Conservation (phyloP, 1,140 invertebrate genomes). For the Drosophila tsacasi region DNA sequence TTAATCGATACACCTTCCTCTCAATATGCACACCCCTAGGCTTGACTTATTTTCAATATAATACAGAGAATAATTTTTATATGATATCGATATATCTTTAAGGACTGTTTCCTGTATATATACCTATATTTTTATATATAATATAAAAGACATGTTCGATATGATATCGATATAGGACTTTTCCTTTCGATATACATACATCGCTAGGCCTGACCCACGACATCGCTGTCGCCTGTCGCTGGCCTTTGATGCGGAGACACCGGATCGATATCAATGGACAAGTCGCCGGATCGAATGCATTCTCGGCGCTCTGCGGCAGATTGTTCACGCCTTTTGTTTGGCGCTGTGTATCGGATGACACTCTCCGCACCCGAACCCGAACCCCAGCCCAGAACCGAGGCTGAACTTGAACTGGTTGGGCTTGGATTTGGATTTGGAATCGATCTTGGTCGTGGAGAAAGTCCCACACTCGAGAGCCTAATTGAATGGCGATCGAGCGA, state of each 20-base stretch:
- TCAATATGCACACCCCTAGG: too few species aligned
- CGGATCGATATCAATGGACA: conserved; percentile 16
- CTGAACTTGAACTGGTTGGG: conserved; percentile 54
- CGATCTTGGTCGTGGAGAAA: conserved; percentile 27
- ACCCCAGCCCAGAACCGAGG: conserved; percentile 24
- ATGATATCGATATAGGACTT: background rate
- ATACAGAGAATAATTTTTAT: background rate
- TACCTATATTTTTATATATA: too few species aligned
- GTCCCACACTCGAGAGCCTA: conserved; percentile 47
- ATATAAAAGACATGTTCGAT: background rate
- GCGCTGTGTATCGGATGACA: conserved; percentile 16
- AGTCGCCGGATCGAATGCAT: conserved; percentile 30
- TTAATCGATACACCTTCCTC: too few species aligned
- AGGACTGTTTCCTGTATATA: too few species aligned
- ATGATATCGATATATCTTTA: background rate
- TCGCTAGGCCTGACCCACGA: background rate
- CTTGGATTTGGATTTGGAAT: background rate
- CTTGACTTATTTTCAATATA: background rate
- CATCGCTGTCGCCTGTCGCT: background rate
- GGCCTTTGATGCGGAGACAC: conserved; percentile 11
- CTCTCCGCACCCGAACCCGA: background rate
- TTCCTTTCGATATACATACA: background rate
- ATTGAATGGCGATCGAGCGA: conserved; percentile 37
- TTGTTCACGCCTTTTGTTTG: conserved; percentile 24
- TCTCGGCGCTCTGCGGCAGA: conserved; percentile 6